Evolutionary conservation across 92 coral and sea anemone genomes (phyloP).

Genomic region (Phenganax subtilis): DNA sequence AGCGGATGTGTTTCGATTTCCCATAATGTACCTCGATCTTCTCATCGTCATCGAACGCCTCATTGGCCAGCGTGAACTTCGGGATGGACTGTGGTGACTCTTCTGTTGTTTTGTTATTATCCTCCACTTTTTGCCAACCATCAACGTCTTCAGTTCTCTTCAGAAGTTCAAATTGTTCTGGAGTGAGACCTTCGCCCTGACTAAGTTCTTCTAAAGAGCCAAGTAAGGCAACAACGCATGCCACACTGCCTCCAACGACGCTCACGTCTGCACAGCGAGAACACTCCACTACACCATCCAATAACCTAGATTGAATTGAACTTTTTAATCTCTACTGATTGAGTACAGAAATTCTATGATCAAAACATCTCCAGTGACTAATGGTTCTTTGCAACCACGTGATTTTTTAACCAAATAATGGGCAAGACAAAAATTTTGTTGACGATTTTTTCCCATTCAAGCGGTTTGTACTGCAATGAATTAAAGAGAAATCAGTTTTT

Average conservation of each 20-base stretch:
- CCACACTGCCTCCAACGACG: conserved; percentile 97
- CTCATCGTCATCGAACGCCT: conserved; percentile 54
- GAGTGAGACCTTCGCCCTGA: conserved; percentile 91
- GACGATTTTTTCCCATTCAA: too few species aligned
- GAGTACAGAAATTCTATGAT: too few species aligned
- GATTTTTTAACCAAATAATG: too few species aligned
- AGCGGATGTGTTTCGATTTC: conserved; percentile 60
- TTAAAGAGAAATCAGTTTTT: too few species aligned
- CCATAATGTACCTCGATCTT: conserved; percentile 46
- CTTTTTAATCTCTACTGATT: too few species aligned
- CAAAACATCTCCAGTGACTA: too few species aligned
- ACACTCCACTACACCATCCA: conserved; percentile 94
- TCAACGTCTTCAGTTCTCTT: conserved; percentile 77
- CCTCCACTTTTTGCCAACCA: conserved; percentile 75
- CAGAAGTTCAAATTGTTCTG: conserved; percentile 83
- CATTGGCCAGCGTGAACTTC: conserved; percentile 66
- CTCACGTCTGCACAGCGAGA: conserved; percentile 85
- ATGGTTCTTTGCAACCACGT: too few species aligned
- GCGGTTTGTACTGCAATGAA: too few species aligned
- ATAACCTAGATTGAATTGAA: conserved; percentile 48
- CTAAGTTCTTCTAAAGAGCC: conserved; percentile 94
- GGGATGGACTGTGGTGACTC: conserved; percentile 86
- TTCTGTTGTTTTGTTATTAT: conserved; percentile 25
- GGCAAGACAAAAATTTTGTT: too few species aligned
- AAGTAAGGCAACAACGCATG: conserved; percentile 93